These are phyloP conservation scores for Mystacornis crossleyi DNA, from an alignment of 2,113 vertebrate genomes.

Conservation along the genomic window DNA sequence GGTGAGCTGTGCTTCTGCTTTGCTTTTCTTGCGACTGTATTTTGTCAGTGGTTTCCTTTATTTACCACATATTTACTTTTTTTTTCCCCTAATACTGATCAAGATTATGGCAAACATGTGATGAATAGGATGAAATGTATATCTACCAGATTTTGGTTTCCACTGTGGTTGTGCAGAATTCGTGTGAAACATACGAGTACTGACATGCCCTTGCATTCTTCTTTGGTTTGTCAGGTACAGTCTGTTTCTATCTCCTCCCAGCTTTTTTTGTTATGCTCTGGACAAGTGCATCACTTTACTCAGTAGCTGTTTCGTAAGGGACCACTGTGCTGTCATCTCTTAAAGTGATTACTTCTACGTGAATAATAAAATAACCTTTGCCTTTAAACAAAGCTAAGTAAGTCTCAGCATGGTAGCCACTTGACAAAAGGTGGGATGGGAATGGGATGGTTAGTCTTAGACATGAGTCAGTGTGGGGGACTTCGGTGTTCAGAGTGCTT, in stretches of 20 bases:
- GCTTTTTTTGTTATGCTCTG: background rate
- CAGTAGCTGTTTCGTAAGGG: background rate
- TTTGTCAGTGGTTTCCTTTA: background rate
- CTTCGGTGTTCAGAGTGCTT: background rate
- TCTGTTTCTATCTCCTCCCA: background rate
- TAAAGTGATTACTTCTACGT: background rate
- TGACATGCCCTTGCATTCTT: background rate
- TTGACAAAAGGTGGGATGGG: background rate
- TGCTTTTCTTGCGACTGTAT: background rate
- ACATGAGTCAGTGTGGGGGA: background rate
- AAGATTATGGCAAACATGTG: background rate
- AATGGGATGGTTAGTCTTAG: background rate
- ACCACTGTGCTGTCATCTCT: background rate
- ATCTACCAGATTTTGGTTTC: background rate
- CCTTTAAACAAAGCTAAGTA: background rate
- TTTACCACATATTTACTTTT: background rate
- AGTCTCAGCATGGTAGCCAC: background rate
- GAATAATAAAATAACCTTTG: background rate
- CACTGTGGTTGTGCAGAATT: background rate
- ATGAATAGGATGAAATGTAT: background rate
- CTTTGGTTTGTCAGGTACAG: background rate
- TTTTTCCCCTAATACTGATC: background rate
- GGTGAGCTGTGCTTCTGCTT: slow-evolving; percentile 1
- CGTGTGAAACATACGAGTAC: background rate
- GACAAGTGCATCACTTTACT: background rate